A percentile compares a stretch with the other conserved stretches of the same genome.
These are phyloP conservation scores for Pachyrhynchus sulphureomaculatus DNA, from an alignment of 1,140 invertebrate genomes.

Conservation along the genomic window DNA sequence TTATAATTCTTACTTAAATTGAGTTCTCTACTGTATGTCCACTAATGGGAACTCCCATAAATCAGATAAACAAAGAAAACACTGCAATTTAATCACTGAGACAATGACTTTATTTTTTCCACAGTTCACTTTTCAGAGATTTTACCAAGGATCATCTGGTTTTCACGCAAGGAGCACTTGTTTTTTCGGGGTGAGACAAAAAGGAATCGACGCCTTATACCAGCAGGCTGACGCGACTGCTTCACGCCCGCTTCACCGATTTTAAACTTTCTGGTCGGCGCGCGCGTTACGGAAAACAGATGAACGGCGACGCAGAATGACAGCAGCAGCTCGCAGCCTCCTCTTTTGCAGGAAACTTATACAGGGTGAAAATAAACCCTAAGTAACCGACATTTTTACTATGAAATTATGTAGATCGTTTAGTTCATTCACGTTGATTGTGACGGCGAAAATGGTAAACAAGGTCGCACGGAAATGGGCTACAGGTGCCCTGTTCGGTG, in stretches of 20 bases:
- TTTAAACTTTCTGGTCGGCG: slow-evolving; percentile 6
- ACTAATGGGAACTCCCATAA: no score
- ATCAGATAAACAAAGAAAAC: no score
- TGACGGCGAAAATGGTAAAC: background rate
- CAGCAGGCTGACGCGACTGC: slow-evolving; percentile 8
- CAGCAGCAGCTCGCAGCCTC: background rate
- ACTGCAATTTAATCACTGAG: no score
- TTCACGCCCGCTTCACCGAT: slow-evolving; percentile 15
- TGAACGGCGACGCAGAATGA: background rate
- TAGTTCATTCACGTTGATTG: no score
- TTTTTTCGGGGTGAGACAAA: background rate
- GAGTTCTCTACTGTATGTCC: no score
- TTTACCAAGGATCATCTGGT: background rate
- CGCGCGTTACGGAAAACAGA: slow-evolving; percentile 13
- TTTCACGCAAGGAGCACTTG: background rate
- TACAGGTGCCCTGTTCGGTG: slow-evolving; percentile 4
- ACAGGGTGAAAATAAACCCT: no score
- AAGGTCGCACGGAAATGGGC: slow-evolving; percentile 1
- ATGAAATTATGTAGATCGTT: no score
- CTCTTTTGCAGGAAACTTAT: background rate
- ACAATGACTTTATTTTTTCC: no score
- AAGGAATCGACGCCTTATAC: background rate
- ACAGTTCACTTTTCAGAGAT: background rate
- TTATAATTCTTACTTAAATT: no score
- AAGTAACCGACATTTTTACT: no score